Evolutionary conservation across 2,888 invertebrate genomes (phyloP), one percentile per base, ranked within the genome.

Genomic region (Acheta domesticus): DNA sequence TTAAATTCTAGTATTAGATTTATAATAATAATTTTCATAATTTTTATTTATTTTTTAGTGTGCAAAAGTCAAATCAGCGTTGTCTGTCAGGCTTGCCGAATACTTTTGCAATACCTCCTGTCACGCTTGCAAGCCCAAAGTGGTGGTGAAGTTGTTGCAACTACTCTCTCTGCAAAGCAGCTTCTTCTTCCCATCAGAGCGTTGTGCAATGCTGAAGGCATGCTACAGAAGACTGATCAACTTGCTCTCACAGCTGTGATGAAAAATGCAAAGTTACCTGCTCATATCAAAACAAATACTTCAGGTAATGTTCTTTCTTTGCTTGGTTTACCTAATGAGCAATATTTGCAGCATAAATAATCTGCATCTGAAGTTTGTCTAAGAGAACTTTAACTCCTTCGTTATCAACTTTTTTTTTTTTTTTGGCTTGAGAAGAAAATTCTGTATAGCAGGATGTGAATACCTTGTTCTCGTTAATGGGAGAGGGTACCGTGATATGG

Each of bases 181-280:
- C 87, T 93, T 85, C 88, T 91, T 83, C 87, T 90, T 82, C 89
- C 92, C 85, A 92, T 95, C 84, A 91, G 92, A 83, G 91, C 92
- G 79, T 89, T 95, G 84, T 94, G 94, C 85, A 89, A 92, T 80
- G 92, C 92, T 77, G 90, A 91, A 78, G 91, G 92, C 78, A 89
- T 92, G 81, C 90, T 94, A 82, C 91, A 92, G 36, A 91, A 92
- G 83, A 90, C 93, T 49, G 97, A 97, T 86, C 91, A 94, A 85
- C 90, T 92, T 78, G 91, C 92, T 73, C 89, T 96, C 83, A 92
- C 93, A 73, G 92, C 94, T 76, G 90, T 93, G 73, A 89, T 97
- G 86, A 96, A 95, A 84, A 91, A 91, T 85, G 91, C 93, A 80
- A 90, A 92, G 85, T 87, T 91, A 83, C 93, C 93, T 12, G 89